Conservation (phyloP, 1,140 invertebrate genomes). For the Colletes latitarsis region DNA sequence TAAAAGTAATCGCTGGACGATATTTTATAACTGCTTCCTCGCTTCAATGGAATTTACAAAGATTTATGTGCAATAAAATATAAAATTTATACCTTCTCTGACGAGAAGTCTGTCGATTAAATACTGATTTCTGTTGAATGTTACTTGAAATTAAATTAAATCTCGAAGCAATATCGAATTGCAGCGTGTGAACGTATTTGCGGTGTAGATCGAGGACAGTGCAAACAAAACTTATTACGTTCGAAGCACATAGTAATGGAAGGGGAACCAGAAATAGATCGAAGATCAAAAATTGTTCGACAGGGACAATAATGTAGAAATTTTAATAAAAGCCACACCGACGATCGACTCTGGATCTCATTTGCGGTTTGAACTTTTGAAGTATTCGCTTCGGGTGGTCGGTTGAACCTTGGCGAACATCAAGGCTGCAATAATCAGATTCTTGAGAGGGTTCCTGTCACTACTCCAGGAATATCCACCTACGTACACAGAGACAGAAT, state of each 20-base stretch:
- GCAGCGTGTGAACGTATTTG: too few relatives aligned
- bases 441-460: conserved; percentile 65
- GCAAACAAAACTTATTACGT: neutral
- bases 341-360: conserved; percentile 37
- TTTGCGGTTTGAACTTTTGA: conserved; percentile 65
- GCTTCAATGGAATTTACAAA: too few relatives aligned
- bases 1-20: too few relatives aligned
- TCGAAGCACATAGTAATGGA: neutral
- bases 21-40: too few relatives aligned
- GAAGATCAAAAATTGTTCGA: neutral
- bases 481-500: conserved; percentile 2
- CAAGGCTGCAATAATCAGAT: conserved; percentile 75
- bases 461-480: conserved; percentile 34
- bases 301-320: conserved; percentile 36
- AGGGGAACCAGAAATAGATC: neutral
- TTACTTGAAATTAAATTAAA: too few relatives aligned
- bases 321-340: conserved; percentile 68
- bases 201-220: too few relatives aligned
- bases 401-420: conserved; percentile 61
- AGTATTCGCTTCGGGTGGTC: conserved; percentile 61
- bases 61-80: too few relatives aligned
- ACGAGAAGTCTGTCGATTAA: too few relatives aligned
- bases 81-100: too few relatives aligned
- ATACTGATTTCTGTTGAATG: too few relatives aligned
- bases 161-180: too few relatives aligned